Evolutionary conservation across 1,140 invertebrate genomes (phyloP), one percentile per base, ranked within the genome.

Genomic region (Druon quercuslanigerum): DNA sequence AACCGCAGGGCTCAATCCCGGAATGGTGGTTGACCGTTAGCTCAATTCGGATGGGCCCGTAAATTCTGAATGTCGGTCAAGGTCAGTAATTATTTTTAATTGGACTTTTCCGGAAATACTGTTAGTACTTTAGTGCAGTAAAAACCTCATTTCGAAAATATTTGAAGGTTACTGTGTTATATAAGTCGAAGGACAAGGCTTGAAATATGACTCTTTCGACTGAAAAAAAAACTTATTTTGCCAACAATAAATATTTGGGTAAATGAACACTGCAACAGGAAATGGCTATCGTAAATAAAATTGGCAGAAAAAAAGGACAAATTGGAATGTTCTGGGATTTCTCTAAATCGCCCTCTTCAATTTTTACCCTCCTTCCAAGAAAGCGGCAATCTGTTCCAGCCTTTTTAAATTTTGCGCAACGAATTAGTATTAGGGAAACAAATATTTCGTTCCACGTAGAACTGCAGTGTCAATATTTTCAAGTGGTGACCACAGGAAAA

Each of bases 211-310:
- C 40, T 66, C 25, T 66, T 66, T 66, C 33, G 60, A 66, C 40
- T 40, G 20, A 66, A n/a, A 66, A 66, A 66, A 66, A 16, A 66
- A 66, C 33, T 16, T 40, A 66, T 66, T 33, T 40, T 66, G 14
- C 40, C 60, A 66, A 66, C 60, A 33, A 66, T 66, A 66, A 66
- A 66, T 9, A 66, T 33, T 8, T 16, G 6, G 33, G 60, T 66
- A 66, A 46, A 66, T 33, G 60, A 66, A 66, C 40, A 66, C 46
- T 66, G 25, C 25, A 66, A 33, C 33, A 33, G 33, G 60, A 33
- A 66, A 66, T 66, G 60, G 25, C n/a, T 66, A 66, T 66, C 60
- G 60, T 66, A 66, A 66, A 66, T 66, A 66, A 66, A 66, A 66
- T 66, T 33, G 60, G 14, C n/a, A 20, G 60, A 66, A 66, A 66